Evolutionary conservation across 2,113 vertebrate genomes (phyloP), one percentile per base, ranked within the genome.

Genomic region (Gallinago media): DNA sequence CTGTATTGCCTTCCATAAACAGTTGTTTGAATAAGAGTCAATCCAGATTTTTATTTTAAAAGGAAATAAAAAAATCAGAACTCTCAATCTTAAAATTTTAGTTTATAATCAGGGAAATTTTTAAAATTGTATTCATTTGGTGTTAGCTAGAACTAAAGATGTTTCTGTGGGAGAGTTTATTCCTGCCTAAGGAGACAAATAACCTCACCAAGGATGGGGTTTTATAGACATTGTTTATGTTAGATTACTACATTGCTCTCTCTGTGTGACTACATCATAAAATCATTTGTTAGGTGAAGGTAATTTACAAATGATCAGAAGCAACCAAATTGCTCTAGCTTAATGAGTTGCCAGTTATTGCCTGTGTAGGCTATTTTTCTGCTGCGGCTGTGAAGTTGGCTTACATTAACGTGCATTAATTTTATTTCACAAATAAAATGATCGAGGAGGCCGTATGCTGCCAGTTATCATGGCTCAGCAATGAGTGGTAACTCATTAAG

Each of bases 341-440:
- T 91, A 95, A 97, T 92, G 83, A 95, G 46, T 96, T 95, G 83
- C 88, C 71, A 81, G 54, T 92, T 97, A 94, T 8, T 96, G 94
- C 94, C 73, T 86, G 72, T 89, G 89, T 89, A 96, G 86, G 91
- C 91, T 96, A 34, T 94, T 96, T 88, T 94, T 92, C 63, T 96
- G 86, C 91, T 95, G 91, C 0, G 16, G 31, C 86, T 84, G 42
- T 94, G 83, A 92, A 77, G 79, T 29, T 96, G 59, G 55, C 76
- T 95, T 78, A 78, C 61, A 49, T 89, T 92, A 92, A 63, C 27
- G 86, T 86, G 56, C 52, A 68, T 82, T 85, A 78, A 88, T 86
- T 94, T 91, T 95, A 80, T 86, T 94, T 94, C 91, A 86, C 76
- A 89, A 86, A 25, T 89, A 65, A 46, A 63, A 2, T 55, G 50